Evolutionary conservation across 64 coral and sea anemone species (phyloP).

Genomic region (Astreopora myriophthalma): DNA sequence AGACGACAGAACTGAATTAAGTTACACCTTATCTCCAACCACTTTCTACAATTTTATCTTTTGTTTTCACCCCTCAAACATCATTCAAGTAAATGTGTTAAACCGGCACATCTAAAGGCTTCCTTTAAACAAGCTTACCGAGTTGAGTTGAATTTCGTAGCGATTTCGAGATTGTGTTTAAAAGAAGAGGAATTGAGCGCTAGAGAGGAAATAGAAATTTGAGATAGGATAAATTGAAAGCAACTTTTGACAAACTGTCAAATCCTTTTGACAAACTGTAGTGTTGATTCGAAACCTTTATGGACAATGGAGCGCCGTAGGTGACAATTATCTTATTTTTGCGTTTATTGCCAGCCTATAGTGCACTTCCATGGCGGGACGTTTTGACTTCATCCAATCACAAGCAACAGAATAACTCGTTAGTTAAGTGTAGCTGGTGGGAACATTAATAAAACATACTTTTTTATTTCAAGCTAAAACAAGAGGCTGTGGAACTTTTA

Average conservation of each 20-base stretch:
- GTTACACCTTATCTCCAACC: not conserved
- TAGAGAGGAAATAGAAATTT: not conserved
- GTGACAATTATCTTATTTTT: slow-evolving; percentile 1
- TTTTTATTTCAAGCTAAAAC: slow-evolving; percentile 9
- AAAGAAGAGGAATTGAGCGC: not conserved
- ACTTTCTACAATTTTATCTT: not conserved
- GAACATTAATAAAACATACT: slow-evolving; percentile 30
- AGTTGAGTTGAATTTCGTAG: not conserved
- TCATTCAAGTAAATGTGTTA: not conserved
- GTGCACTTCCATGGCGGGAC: not conserved
- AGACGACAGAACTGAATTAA: not conserved
- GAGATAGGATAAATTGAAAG: not conserved
- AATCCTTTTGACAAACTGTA: not conserved
- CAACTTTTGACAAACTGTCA: not conserved
- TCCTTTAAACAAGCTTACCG: not conserved
- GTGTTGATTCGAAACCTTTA: not conserved
- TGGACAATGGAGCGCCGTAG: not conserved
- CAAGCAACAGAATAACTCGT: not conserved
- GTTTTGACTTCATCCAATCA: not conserved
- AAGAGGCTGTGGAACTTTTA: not conserved
- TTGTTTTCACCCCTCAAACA: not conserved
- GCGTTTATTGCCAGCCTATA: too few relatives aligned
- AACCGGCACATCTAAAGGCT: not conserved
- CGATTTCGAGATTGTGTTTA: not conserved
- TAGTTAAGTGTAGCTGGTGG: not conserved